Percentiles rank a stretch among this genome's conserved stretches.
Evolutionary conservation across 64 coral and sea anemone genomes (phyloP).

Genomic region (Cladopsammia gracilis): DNA sequence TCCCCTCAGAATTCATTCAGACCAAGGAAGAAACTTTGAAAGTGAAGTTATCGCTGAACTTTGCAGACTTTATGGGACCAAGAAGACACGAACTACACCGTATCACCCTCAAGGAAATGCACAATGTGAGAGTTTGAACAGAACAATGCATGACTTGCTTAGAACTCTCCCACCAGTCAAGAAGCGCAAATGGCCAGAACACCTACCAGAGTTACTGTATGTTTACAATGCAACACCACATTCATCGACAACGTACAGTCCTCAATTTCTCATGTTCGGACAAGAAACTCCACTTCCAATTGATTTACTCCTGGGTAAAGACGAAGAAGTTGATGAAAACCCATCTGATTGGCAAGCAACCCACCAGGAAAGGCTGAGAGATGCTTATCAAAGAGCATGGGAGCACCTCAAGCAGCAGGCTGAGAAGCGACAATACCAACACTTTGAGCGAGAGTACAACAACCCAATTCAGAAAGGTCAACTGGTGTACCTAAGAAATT

Average conservation of each 20-base stretch:
- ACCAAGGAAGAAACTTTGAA: constrained; percentile 66
- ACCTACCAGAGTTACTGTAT: constrained; percentile 65
- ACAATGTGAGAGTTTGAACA: constrained; percentile 70
- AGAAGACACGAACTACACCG: constrained; percentile 53
- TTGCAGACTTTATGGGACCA: constrained; percentile 51
- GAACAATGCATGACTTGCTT: constrained; percentile 55
- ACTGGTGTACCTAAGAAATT: constrained; percentile 2
- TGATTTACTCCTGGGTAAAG: constrained; percentile 45
- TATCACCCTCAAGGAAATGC: constrained; percentile 69
- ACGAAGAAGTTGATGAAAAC: neutral
- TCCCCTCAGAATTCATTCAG: constrained; percentile 55
- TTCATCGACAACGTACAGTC: constrained; percentile 34
- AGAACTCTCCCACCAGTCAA: constrained; percentile 27
- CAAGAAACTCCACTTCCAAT: constrained; percentile 4
- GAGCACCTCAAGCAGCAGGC: constrained; percentile 26
- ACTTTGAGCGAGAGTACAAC: neutral
- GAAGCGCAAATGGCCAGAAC: constrained; percentile 43
- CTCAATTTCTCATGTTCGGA: constrained; percentile 48
- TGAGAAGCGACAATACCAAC: neutral
- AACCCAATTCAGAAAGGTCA: constrained; percentile 35
- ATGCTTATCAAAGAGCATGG: constrained; percentile 17
- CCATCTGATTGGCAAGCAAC: neutral
- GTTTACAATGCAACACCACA: constrained; percentile 53
- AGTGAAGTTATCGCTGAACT: constrained; percentile 43
- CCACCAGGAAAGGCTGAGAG: neutral